These are phyloP conservation scores for Malurus elegans DNA, from an alignment of 2,113 vertebrate genomes.

Conservation along the genomic window DNA sequence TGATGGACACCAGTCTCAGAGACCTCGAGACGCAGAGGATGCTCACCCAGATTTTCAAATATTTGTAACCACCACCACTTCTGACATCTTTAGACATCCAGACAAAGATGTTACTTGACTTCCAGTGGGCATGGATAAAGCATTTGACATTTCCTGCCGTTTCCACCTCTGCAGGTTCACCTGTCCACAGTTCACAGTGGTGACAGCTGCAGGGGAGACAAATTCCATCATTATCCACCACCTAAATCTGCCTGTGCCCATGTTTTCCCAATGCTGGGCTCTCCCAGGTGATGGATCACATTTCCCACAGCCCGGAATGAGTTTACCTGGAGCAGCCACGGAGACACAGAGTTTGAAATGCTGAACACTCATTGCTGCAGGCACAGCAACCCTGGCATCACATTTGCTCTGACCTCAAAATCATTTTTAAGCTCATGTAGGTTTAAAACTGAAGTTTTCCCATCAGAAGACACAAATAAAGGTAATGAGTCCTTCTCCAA, in stretches of 20 bases:
- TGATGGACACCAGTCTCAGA: neutral
- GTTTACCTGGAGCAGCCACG: neutral
- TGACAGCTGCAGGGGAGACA: neutral
- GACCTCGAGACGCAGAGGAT: neutral
- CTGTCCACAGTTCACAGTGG: neutral
- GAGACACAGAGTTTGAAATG: neutral
- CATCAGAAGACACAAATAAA: neutral
- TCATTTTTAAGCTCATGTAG: neutral
- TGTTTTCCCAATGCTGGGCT: neutral
- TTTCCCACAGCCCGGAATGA: neutral
- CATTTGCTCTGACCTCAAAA: neutral
- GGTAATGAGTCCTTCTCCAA: neutral
- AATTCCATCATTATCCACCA: neutral
- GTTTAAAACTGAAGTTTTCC: neutral
- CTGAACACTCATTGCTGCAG: neutral
- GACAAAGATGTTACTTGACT: neutral
- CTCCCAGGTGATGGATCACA: neutral
- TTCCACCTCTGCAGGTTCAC: neutral
- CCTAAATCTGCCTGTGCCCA: neutral
- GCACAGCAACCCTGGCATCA: neutral
- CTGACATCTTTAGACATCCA: neutral
- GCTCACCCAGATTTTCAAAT: neutral
- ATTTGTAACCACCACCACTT: neutral
- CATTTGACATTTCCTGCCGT: neutral
- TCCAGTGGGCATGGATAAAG: neutral